These are phyloP conservation scores for Neoarius graeffei DNA, from an alignment of 2,113 vertebrate genomes.

Conservation along the genomic window DNA sequence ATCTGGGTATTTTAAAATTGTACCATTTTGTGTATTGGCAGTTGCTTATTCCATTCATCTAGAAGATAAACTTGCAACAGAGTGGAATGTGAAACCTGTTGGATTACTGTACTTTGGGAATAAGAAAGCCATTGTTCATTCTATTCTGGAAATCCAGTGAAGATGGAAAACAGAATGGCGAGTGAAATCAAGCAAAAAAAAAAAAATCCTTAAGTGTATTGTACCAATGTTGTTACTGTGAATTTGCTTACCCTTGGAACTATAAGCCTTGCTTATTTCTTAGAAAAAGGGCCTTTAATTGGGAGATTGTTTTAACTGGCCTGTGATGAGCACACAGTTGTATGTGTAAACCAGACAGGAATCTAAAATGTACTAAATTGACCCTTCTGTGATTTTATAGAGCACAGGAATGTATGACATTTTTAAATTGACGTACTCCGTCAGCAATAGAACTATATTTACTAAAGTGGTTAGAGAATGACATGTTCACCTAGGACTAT, in stretches of 20 bases:
- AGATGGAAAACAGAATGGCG: slow-evolving; percentile 15
- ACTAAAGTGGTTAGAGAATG: not conserved
- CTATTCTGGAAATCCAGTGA: slow-evolving; percentile 2
- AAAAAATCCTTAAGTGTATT: slow-evolving; percentile 12
- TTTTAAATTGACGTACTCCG: not conserved
- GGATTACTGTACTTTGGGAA: slow-evolving; percentile 4
- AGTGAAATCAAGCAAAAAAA: not conserved
- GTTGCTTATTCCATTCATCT: not conserved
- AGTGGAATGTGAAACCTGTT: slow-evolving; percentile 25
- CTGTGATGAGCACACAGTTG: not conserved
- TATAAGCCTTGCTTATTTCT: not conserved
- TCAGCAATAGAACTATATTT: not conserved
- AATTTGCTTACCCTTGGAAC: not conserved
- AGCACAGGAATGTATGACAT: not conserved
- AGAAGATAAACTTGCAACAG: not conserved
- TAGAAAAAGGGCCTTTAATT: not conserved
- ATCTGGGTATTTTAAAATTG: not conserved
- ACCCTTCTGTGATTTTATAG: not conserved
- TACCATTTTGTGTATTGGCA: not conserved
- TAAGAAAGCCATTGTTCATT: slow-evolving; percentile 7
- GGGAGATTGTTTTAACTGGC: not conserved
- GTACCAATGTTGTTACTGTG: slow-evolving; percentile 9
- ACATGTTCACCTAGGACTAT: not conserved
- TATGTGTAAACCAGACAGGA: not conserved
- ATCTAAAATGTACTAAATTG: not conserved